Base-by-base conservation (phyloP, 2,797 vertebrate genomes). In the Thunnus albacares region DNA sequence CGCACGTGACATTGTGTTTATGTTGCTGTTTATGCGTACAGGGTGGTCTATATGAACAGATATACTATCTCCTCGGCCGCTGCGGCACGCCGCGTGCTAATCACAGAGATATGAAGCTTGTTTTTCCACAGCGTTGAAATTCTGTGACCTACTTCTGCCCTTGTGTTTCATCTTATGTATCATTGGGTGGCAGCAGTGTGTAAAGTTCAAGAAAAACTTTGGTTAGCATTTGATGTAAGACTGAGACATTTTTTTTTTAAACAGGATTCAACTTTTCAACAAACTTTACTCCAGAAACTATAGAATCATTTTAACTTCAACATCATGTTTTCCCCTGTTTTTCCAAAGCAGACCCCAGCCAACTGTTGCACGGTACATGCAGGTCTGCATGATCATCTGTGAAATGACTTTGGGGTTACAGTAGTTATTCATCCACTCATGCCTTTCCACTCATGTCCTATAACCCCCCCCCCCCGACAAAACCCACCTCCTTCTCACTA, bases 401-500 rank as follows among this genome's bases (percentile, higher is more conserved):
- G 61, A 78, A 82, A 77, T 49, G 67, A 79, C 55, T 83, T 52
- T 56, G n/a, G 24, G 66, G 73, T 79, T 47, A 60, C 43, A 55
- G 61, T 57, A 35, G 30, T 67, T 35, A 14, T 30, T 49, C n/a
- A 52, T 69, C 62, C 66, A 26, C 67, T 65, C 73, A 33, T 49
- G 65, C 35, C 51, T 65, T 56, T 69, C 62, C 66, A 22, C 67
- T 65, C 73, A 33, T 49, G 65, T 65, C 47, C 59, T 62, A 9
- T 62, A 62, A 57, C 41, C 59, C 35, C n/a, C 45, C 5, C 5
- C 15, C 17, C 11, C 30, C 13, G 49, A 38, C 18, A 64, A 63
- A 67, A 55, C 94, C 71, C 91, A 99, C 98, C 97, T 99, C 98
- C 93, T 99, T 99, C 90, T 99, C 98, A 22, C 96, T 96, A 83